Conservation (phyloP, 2,888 invertebrate species). For the Synergus japonicus region DNA sequence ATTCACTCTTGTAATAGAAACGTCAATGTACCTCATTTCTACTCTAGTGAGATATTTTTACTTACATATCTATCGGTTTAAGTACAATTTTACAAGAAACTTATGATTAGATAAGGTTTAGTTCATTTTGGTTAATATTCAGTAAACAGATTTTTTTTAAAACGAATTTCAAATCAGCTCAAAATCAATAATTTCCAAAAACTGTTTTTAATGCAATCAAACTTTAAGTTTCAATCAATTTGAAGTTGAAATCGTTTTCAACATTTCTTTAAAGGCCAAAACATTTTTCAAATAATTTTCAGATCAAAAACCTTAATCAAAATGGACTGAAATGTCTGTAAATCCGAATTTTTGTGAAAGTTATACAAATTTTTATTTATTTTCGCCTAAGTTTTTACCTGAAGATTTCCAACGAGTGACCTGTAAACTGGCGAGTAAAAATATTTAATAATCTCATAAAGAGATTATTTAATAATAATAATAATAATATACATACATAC, state of each 20-base stretch:
- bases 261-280: background rate
- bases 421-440: background rate
- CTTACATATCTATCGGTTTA: background rate
- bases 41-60: background rate
- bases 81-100: background rate
- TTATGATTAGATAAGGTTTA: background rate
- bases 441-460: background rate
- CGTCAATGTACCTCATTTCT: background rate
- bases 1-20: background rate
- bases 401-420: background rate
- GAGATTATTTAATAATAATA: background rate
- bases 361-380: slow-evolving; percentile 24
- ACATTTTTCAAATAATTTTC: background rate
- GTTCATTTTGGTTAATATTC: background rate
- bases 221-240: background rate
- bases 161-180: background rate
- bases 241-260: background rate
- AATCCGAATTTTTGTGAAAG: background rate
- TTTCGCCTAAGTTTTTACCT: background rate
- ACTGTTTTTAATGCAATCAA: background rate
- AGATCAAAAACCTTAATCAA: background rate
- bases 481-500: background rate
- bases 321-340: background rate
- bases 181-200: background rate
- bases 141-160: background rate